Base-by-base conservation (phyloP, 2,797 vertebrate genomes). In the Cygnus olor region DNA sequence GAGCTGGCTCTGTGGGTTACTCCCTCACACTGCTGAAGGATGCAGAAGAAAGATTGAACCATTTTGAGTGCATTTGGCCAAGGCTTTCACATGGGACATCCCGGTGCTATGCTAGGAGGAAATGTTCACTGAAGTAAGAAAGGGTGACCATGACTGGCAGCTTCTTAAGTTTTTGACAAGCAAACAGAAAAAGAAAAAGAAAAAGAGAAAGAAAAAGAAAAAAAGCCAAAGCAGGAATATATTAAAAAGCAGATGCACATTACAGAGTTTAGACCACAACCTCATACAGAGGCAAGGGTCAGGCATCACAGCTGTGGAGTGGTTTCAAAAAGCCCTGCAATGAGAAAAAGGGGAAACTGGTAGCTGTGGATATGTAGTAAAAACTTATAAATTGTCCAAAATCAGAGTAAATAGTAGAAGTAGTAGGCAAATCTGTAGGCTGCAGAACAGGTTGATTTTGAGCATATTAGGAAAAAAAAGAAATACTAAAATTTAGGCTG, bases 271-370 rank as follows among this genome's bases (percentile, higher is more conserved):
- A 81, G 70, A 36, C 77, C 81, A 11, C 20, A 40, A 3, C 27
- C 10, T 49, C 4, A 0, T 1, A 61, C 58, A 64, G 30, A 58
- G 24, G 42, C 70, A 38, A 1, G 4, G 68, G 72, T 22, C 2
- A 2, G 63, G 49, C 42, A 40, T 68, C 63, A 72, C 28, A 45
- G 44, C n/a, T 68, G 45, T 6, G 72, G 14, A 53, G 27, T 20
- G 27, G 14, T 14, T 40, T 64, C 45, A 53, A 54, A 90, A 80
- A 16, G 17, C 21, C 47, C 34, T 51, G 34, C n/a, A 34, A 65
- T 25, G 36, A 80, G 57, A 83, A 63, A 66, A 80, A 38, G 40
- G 45, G 32, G 25, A 40, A 54, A 51, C 15, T 78, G 47, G n/a
- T 19, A 63, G n/a, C 28, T 87, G 25, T 58, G 79, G 53, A 5